Evolutionary conservation across 2,888 invertebrate genomes (phyloP), one percentile per base, ranked within the genome.

Genomic region (Salpingus planirostris): DNA sequence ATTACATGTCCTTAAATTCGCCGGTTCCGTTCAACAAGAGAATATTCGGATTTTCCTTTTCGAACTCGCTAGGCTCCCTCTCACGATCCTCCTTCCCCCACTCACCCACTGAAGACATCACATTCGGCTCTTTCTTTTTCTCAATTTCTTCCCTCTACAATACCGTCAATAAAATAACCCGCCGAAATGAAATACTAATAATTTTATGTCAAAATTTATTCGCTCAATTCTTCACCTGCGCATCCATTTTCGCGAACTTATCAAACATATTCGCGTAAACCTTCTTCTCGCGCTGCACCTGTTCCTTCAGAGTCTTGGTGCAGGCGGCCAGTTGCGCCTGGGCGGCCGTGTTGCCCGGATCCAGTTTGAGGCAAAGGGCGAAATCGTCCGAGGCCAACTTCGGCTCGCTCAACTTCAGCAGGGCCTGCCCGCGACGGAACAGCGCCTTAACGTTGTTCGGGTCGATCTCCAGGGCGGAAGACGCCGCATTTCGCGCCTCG

Each of bases 201-300:
- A 21, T 29, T 22, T 21, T 29, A 22, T n/a, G 22, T 18, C n/a
- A 4, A 36, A 32, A 42, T 44, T 37, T 44, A 41, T 47, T 44
- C 13, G 35, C 31, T 18, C 18, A 18, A 8, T 18, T 23, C 35
- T 57, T 64, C 60, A 81, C 82, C 79, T 82, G 76, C 59, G 74
- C 73, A 66, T 87, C 86, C 62, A 75, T 76, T 47, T 80, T 76
- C 3, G 86, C 86, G 67, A 92, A 85, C 66, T 90, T 92, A 50
- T 89, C 82, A 66, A 97, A 97, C 90, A 97, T 93, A 64, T 90
- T 91, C 8, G 84, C 84, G 64, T 91, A 97, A 18, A 90, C 71
- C 57, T 82, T 76, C 68, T 86, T 91, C 63, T 95, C 92, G 38
- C 78, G 79, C 32, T 78, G 73, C 43, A 80, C 72, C 51, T 85